phyloP scores from a whole-genome alignment of 64 coral and sea anemone species.

The Astreopora myriophthalma region DNA sequence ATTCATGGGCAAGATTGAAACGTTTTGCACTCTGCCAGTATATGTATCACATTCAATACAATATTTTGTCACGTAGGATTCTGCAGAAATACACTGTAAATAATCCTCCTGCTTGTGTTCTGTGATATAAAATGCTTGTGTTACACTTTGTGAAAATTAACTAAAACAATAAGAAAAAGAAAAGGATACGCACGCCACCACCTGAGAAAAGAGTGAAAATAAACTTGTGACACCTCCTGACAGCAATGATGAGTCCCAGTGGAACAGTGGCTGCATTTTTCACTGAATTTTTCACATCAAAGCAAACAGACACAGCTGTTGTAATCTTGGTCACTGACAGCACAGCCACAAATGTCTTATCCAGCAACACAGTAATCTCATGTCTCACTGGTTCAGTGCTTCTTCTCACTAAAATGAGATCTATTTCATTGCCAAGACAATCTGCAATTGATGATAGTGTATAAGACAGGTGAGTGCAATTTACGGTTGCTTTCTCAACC shows the following conservation, averaged over 20 bases:
- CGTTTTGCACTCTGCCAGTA: too few species aligned
- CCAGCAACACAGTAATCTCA: constrained; percentile 53
- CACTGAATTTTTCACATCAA: constrained; percentile 63
- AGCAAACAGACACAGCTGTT: constrained; percentile 37
- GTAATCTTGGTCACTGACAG: constrained; percentile 17
- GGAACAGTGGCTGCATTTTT: constrained; percentile 28
- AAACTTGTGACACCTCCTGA: constrained; percentile 29
- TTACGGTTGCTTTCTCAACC: too few species aligned
- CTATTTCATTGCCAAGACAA: constrained; percentile 43
- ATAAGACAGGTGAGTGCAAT: too few species aligned
- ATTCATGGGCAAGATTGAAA: too few species aligned
- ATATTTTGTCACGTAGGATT: too few species aligned
- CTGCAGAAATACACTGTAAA: too few species aligned
- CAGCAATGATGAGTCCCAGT: constrained; percentile 27
- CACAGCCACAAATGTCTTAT: constrained; percentile 38
- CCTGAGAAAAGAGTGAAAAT: constrained; percentile 72
- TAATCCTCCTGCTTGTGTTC: too few species aligned
- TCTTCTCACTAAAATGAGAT: constrained; percentile 42
- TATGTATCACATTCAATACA: too few species aligned
- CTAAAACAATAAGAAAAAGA: neutral
- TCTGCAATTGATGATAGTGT: neutral
- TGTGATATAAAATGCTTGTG: too few species aligned
- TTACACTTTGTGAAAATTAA: too few species aligned
- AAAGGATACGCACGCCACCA: constrained; percentile 84
- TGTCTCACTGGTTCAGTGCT: constrained; percentile 1